Conservation (phyloP, 1,140 invertebrate species). For the Limonius californicus region DNA sequence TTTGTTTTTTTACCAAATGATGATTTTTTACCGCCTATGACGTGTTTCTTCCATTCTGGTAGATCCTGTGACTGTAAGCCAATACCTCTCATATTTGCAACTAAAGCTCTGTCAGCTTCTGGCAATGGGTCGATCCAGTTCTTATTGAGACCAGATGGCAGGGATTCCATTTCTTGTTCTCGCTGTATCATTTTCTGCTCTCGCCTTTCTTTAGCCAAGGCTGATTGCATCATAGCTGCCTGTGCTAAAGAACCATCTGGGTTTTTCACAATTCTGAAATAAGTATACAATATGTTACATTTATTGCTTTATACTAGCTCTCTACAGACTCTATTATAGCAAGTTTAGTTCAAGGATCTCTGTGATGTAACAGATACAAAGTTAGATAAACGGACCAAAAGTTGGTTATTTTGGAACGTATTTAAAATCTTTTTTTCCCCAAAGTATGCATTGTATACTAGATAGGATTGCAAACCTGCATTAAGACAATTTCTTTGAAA, state of each 20-base stretch:
- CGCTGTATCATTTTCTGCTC: slow-evolving; percentile 90
- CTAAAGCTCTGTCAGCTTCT: slow-evolving; percentile 56
- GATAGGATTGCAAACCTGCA: too few species aligned
- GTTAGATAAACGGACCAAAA: too few species aligned
- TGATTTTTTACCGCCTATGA: slow-evolving; percentile 95
- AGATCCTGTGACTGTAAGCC: slow-evolving; percentile 82
- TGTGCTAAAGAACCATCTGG: slow-evolving; percentile 97
- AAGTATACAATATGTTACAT: too few species aligned
- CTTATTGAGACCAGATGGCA: slow-evolving; percentile 79
- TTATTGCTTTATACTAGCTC: too few species aligned
- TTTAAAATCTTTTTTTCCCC: too few species aligned
- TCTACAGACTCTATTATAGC: too few species aligned
- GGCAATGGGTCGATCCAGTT: slow-evolving; percentile 96
- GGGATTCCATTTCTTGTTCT: slow-evolving; percentile 86
- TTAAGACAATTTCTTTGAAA: too few species aligned
- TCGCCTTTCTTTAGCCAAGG: slow-evolving; percentile 92
- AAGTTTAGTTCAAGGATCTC: too few species aligned
- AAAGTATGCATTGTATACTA: too few species aligned
- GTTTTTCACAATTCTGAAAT: slow-evolving; percentile 99
- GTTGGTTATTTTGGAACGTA: too few species aligned
- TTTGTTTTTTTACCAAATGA: slow-evolving; percentile 99
- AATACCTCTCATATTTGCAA: slow-evolving; percentile 78
- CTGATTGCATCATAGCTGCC: slow-evolving; percentile 99
- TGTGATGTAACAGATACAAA: too few species aligned
- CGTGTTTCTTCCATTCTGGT: slow-evolving; percentile 99